These are phyloP conservation scores for Dryocosmus kuriphilus DNA, from an alignment of 2,888 invertebrate genomes.

Conservation along the genomic window DNA sequence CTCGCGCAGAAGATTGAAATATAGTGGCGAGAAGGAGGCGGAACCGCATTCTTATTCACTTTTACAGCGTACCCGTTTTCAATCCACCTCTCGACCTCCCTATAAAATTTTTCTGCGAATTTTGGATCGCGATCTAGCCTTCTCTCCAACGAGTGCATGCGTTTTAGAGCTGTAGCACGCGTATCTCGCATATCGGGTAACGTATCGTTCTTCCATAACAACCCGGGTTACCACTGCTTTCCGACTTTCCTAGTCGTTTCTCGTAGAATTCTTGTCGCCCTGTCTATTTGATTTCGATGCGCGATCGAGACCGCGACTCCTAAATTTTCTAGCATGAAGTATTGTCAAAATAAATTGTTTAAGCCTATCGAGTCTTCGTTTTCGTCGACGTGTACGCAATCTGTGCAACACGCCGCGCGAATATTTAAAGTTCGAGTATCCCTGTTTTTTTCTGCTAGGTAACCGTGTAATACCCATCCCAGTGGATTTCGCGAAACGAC, in stretches of 20 bases:
- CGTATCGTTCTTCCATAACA: background rate
- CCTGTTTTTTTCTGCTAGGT: background rate
- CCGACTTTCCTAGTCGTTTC: background rate
- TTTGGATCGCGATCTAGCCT: background rate
- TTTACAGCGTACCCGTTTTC: no score
- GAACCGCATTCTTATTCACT: no score
- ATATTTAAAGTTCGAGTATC: no score
- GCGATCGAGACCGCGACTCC: background rate
- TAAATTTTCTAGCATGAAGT: background rate
- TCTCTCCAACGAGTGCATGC: background rate
- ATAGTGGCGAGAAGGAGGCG: no score
- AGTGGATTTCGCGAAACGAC: conserved; percentile 32
- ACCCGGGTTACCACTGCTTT: background rate
- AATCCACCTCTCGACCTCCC: background rate
- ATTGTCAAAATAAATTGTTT: background rate
- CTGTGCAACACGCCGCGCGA: no score
- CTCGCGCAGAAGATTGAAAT: no score
- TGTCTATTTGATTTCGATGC: background rate
- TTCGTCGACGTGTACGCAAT: no score
- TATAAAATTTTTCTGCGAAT: conserved; percentile 35
- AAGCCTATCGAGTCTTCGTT: background rate
- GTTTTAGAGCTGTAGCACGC: background rate
- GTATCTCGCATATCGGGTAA: background rate
- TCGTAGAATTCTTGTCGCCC: background rate
- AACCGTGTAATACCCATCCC: conserved; percentile 30